Percentiles rank a stretch among this genome's conserved stretches.
Conservation (phyloP, 1,140 invertebrate species). For the Psix sp. region DNA sequence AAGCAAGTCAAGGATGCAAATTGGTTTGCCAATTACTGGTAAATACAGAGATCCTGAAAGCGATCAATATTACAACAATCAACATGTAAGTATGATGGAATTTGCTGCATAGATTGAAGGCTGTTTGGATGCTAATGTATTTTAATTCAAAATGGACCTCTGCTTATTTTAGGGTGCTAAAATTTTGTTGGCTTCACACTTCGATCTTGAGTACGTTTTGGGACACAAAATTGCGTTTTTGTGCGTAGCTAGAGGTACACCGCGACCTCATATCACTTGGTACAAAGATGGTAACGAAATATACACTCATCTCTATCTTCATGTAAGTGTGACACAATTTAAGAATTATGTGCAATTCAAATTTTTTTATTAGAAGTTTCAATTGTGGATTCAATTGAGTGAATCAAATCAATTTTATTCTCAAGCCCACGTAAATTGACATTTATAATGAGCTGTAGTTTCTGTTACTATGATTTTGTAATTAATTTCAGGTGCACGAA, state of each 20-base stretch:
- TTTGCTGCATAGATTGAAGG: background rate
- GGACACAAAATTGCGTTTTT: conserved; percentile 95
- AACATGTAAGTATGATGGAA: conserved; percentile 82
- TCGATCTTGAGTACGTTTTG: conserved; percentile 93
- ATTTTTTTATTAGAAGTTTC: too few species aligned
- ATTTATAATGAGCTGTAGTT: too few species aligned
- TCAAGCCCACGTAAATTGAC: too few species aligned
- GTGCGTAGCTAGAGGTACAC: conserved; percentile 90
- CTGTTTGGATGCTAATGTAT: too few species aligned
- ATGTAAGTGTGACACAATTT: conserved; percentile 80
- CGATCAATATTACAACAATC: conserved; percentile 91
- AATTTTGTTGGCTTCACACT: conserved; percentile 92
- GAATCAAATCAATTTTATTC: too few species aligned
- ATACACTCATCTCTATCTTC: conserved; percentile 90
- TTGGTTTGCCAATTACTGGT: conserved; percentile 89
- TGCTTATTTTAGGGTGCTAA: conserved; percentile 86
- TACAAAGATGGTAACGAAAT: conserved; percentile 94
- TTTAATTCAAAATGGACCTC: too few species aligned
- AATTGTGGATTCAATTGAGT: too few species aligned
- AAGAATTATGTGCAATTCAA: conserved; percentile 1
- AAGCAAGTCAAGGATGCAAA: conserved; percentile 87
- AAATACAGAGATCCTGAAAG: conserved; percentile 91
- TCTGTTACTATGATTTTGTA: background rate
- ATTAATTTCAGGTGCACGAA: conserved; percentile 86
- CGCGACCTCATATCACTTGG: conserved; percentile 92